Evolutionary conservation across 1,140 invertebrate species (phyloP).

Genomic region (Bursaphelenchus mucronatus): DNA sequence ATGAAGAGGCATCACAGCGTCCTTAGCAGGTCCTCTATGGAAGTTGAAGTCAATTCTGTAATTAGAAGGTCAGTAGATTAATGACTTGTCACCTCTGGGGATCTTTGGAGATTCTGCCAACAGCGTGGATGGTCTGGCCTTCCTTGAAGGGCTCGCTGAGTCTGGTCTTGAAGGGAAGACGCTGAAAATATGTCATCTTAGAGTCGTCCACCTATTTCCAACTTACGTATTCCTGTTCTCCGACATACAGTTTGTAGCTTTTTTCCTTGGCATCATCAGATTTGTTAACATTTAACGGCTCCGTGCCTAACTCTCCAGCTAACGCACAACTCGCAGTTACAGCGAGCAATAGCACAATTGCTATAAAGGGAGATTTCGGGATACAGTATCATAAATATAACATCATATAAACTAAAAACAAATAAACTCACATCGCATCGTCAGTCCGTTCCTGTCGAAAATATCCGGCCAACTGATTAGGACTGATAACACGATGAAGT

Average conservation of each 20-base stretch:
- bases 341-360: too few relatives aligned
- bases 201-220: background rate
- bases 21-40: slow-evolving; percentile 54
- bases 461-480: too few relatives aligned
- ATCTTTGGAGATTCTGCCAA: slow-evolving; percentile 50
- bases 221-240: slow-evolving; percentile 51
- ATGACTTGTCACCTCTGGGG: slow-evolving; percentile 39
- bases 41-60: slow-evolving; percentile 59
- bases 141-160: slow-evolving; percentile 57
- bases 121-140: slow-evolving; percentile 58
- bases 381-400: too few relatives aligned
- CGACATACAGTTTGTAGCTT: slow-evolving; percentile 53
- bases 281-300: slow-evolving; percentile 26
- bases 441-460: too few relatives aligned
- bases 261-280: slow-evolving; percentile 42
- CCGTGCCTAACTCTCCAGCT: slow-evolving; percentile 27
- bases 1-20: slow-evolving; percentile 56
- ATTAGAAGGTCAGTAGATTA: slow-evolving; percentile 13
- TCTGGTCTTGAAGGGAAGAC: slow-evolving; percentile 59
- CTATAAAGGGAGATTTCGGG: too few relatives aligned
- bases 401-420: too few relatives aligned
- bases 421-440: too few relatives aligned
- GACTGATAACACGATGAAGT: too few relatives aligned
- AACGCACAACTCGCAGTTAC: slow-evolving; percentile 9
- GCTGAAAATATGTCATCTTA: background rate